Percentiles rank a stretch among this genome's conserved stretches.
Conservation (phyloP, 2,113 vertebrate genomes). For the Glaucidium brasilianum region DNA sequence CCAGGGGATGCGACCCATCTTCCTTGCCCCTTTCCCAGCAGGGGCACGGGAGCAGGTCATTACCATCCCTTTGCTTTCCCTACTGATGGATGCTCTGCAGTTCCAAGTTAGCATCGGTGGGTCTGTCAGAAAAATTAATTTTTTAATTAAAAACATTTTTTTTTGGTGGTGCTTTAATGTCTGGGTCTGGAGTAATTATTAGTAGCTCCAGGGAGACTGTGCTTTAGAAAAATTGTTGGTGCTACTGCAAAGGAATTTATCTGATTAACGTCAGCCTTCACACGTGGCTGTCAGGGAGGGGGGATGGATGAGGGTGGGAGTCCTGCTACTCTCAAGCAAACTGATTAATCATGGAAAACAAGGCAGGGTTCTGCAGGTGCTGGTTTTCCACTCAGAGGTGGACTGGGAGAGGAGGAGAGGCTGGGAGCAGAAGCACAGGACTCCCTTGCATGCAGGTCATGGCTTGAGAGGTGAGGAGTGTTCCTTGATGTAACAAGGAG, state of each 20-base stretch:
- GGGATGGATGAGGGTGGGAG: background rate
- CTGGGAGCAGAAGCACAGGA: rapidly evolving
- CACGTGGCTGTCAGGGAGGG: background rate
- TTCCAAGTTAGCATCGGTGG: background rate
- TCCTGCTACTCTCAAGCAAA: slow-evolving; percentile 2
- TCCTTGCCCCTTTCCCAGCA: background rate
- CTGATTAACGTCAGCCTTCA: slow-evolving; percentile 63
- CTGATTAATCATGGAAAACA: slow-evolving; percentile 10
- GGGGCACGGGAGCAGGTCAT: background rate
- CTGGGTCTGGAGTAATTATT: slow-evolving; percentile 73
- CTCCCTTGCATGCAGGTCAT: background rate
- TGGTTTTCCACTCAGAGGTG: background rate
- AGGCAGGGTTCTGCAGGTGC: background rate
- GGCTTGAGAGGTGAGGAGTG: background rate
- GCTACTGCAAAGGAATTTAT: slow-evolving; percentile 59
- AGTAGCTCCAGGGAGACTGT: slow-evolving; percentile 65
- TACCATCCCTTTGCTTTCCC: background rate
- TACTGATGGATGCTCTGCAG: background rate
- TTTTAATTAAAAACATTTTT: slow-evolving; percentile 75
- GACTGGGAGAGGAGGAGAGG: background rate
- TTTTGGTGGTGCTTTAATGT: slow-evolving; percentile 60
- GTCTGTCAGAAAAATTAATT: slow-evolving; percentile 73
- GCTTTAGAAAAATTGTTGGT: slow-evolving; percentile 68
- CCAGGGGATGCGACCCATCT: background rate
- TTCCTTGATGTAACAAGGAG: background rate